A percentile compares a stretch with the other conserved stretches of the same genome.
Evolutionary conservation across 2,888 invertebrate species (phyloP).

Genomic region (Neoitamus cyanurus): DNA sequence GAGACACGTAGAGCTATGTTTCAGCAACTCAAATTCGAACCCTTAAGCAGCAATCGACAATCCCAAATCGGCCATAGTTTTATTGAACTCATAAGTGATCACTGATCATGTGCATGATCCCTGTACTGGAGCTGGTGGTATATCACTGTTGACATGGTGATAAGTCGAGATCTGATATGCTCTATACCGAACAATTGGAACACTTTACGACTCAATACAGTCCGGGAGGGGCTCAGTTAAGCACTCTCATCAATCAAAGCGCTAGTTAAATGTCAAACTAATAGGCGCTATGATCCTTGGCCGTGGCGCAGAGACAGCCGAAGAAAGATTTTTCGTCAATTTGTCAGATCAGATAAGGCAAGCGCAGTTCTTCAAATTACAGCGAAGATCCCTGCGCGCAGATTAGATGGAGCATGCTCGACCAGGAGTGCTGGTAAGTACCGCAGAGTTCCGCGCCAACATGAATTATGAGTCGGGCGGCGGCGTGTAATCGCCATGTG

Average conservation of each 20-base stretch:
- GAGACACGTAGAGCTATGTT: too few species aligned
- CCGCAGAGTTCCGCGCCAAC: neutral
- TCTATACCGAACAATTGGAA: neutral
- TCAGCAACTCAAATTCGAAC: too few species aligned
- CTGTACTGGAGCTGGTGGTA: neutral
- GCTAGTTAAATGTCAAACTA: slow-evolving; percentile 10
- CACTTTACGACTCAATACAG: neutral
- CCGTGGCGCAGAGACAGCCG: neutral
- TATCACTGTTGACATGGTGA: neutral
- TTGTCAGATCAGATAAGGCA: slow-evolving; percentile 25
- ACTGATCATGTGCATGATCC: neutral
- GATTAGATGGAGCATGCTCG: neutral
- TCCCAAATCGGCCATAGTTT: neutral
- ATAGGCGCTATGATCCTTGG: neutral
- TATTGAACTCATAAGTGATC: neutral
- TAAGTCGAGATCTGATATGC: neutral
- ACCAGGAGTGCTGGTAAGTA: neutral
- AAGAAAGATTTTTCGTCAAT: slow-evolving; percentile 14
- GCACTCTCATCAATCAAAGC: neutral
- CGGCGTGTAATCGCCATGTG: slow-evolving; percentile 19
- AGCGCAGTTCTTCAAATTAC: neutral
- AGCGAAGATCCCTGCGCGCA: neutral
- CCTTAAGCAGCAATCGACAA: neutral
- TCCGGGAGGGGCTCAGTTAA: neutral
- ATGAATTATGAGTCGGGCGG: slow-evolving; percentile 14